Percentiles rank a stretch among this genome's conserved stretches.
These are phyloP conservation scores for Phyllostomus hastatus DNA, from an alignment of 2,113 vertebrate genomes.

Conservation along the genomic window DNA sequence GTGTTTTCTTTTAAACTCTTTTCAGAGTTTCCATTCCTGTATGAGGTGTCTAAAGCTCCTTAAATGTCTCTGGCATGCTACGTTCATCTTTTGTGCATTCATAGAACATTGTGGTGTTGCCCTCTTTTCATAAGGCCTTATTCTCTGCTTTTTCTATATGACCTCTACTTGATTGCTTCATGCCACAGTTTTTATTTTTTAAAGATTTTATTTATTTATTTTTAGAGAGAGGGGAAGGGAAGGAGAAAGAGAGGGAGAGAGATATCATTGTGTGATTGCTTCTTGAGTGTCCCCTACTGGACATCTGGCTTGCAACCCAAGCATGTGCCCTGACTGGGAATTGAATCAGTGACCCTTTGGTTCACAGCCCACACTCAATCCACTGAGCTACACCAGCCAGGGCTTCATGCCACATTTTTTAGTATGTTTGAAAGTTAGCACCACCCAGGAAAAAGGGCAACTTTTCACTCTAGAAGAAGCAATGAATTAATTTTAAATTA, in stretches of 20 bases:
- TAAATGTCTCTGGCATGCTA: neutral
- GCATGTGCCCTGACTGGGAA: too few relatives aligned
- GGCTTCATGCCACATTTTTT: neutral
- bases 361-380: too few relatives aligned
- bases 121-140: neutral
- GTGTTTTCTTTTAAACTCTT: conserved; percentile 25
- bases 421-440: neutral
- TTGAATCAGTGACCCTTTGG: too few relatives aligned
- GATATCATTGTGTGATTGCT: too few relatives aligned
- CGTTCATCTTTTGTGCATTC: neutral
- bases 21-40: neutral
- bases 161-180: neutral
- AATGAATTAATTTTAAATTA: neutral
- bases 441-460: neutral
- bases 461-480: neutral
- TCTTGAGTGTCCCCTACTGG: too few relatives aligned
- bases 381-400: too few relatives aligned
- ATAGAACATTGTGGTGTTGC: neutral
- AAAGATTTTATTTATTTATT: too few relatives aligned
- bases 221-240: too few relatives aligned
- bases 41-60: neutral
- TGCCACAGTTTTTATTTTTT: neutral
- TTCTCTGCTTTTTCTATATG: neutral
- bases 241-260: too few relatives aligned
- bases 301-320: too few relatives aligned